Evolutionary conservation across 2,888 invertebrate species (phyloP).

Genomic region (Pseudeuparius sepicola): DNA sequence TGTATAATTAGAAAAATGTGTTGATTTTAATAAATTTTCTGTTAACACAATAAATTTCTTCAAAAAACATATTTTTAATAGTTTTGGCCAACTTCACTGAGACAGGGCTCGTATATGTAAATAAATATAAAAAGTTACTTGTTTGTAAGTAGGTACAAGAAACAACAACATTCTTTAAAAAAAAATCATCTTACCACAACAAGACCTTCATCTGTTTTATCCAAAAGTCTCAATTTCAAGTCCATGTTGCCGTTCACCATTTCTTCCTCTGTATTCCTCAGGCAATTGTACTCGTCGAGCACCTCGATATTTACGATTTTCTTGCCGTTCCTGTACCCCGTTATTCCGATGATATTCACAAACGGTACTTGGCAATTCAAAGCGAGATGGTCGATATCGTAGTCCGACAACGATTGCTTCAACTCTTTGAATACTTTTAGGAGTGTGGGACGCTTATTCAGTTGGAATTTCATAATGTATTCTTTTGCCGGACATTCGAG

Average conservation of each 20-base stretch:
- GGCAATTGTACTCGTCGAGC: slow-evolving; percentile 36
- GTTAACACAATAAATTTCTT: no score
- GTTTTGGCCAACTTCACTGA: no score
- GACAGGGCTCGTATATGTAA: no score
- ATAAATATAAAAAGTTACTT: no score
- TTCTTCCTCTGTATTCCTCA: slow-evolving; percentile 32
- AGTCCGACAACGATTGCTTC: slow-evolving; percentile 22
- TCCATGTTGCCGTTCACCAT: slow-evolving; percentile 38
- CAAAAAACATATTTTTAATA: no score
- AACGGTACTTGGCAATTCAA: slow-evolving; percentile 33
- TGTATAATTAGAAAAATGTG: no score
- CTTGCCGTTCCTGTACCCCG: slow-evolving; percentile 32
- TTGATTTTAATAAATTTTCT: no score
- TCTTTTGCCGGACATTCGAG: slow-evolving; percentile 17
- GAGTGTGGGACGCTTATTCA: slow-evolving; percentile 31
- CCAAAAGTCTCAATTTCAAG: slow-evolving; percentile 38
- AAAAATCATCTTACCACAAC: slow-evolving; percentile 32
- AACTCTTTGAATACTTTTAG: slow-evolving; percentile 28
- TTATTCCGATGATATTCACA: slow-evolving; percentile 36
- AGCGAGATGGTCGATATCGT: slow-evolving; percentile 29
- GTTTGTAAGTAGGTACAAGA: no score
- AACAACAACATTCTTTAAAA: no score
- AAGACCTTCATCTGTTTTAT: slow-evolving; percentile 33
- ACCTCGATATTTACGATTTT: slow-evolving; percentile 38
- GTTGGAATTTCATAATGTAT: slow-evolving; percentile 27